phyloP scores from a whole-genome alignment of 1,140 invertebrate genomes.

The Liolophura sinensis region DNA sequence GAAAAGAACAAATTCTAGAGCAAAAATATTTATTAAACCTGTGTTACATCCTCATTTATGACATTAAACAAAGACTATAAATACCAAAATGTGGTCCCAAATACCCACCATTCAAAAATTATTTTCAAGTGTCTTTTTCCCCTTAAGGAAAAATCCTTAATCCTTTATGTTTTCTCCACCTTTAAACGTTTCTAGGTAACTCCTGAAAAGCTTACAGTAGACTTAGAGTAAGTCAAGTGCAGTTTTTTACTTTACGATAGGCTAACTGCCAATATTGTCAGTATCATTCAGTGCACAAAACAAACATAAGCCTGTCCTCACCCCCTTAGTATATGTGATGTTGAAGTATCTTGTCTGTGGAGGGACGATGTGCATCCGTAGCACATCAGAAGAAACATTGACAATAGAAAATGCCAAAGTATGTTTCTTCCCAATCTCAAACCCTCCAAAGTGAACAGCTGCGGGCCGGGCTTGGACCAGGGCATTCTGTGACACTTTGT shows the following conservation, averaged over 20 bases:
- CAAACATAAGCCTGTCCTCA: conserved; percentile 24
- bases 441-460: conserved; percentile 55
- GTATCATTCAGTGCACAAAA: background rate
- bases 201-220: background rate
- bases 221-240: background rate
- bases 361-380: conserved; percentile 56
- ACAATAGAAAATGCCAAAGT: conserved; percentile 40
- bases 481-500: conserved; percentile 51
- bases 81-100: too few species aligned
- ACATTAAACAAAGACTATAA: too few species aligned
- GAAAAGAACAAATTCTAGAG: too few species aligned
- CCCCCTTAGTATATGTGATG: conserved; percentile 56
- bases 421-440: conserved; percentile 50
- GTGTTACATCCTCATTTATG: too few species aligned
- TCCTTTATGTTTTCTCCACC: background rate
- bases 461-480: conserved; percentile 47
- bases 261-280: background rate
- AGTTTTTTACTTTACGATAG: background rate
- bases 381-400: conserved; percentile 55
- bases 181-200: background rate
- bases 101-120: too few species aligned
- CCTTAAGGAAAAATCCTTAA: too few species aligned
- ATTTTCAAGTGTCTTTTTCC: too few species aligned
- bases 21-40: too few species aligned
- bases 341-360: conserved; percentile 57